Percentiles rank a stretch among this genome's conserved stretches.
phyloP scores from a whole-genome alignment of 2,888 invertebrate species.

The Sylvicola cinctus region DNA sequence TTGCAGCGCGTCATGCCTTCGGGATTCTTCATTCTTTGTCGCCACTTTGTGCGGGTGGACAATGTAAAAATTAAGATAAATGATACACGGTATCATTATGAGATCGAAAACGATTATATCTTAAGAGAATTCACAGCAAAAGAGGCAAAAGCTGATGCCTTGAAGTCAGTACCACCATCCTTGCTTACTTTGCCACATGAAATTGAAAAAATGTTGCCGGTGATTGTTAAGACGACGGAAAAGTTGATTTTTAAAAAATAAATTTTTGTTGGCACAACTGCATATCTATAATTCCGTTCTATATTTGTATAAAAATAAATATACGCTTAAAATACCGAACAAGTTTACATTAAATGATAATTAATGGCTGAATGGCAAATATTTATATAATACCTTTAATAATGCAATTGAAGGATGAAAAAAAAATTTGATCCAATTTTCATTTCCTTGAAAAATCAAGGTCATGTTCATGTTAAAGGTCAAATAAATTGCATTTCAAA shows the following conservation, averaged over 20 bases:
- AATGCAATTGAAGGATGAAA: too few species aligned
- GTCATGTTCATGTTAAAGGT: too few species aligned
- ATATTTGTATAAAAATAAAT: too few species aligned
- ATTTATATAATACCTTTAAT: too few species aligned
- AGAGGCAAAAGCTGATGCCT: constrained; percentile 48
- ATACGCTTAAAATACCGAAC: too few species aligned
- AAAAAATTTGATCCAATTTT: too few species aligned
- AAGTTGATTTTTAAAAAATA: constrained; percentile 19
- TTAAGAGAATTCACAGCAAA: constrained; percentile 64
- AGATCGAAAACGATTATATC: constrained; percentile 53
- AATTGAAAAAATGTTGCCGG: constrained; percentile 41
- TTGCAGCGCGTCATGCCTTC: constrained; percentile 85
- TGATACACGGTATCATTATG: constrained; percentile 73
- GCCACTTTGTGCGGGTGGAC: constrained; percentile 89
- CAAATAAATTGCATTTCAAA: too few species aligned
- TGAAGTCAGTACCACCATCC: constrained; percentile 36
- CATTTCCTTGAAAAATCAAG: too few species aligned
- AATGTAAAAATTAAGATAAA: constrained; percentile 71
- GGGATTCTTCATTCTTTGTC: constrained; percentile 72
- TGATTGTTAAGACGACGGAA: constrained; percentile 27
- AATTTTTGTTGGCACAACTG: neutral
- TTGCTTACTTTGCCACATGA: constrained; percentile 46
- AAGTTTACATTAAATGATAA: too few species aligned
- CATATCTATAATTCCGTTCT: too few species aligned
- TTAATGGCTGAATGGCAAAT: too few species aligned